Base-by-base conservation (phyloP, 2,113 vertebrate genomes). In the Puntigrus tetrazona region DNA sequence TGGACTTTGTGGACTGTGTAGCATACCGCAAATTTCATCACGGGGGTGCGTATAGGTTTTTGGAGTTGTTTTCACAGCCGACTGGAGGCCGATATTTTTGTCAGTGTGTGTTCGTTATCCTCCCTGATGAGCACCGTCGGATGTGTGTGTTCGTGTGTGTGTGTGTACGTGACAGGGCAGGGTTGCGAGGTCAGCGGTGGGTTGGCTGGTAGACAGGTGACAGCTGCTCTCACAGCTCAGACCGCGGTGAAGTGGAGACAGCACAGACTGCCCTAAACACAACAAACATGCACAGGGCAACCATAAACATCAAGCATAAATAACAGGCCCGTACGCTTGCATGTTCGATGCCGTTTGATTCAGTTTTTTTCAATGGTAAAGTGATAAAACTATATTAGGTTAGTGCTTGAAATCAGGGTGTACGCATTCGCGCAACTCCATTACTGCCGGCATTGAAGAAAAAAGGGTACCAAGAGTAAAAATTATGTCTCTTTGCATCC, bases 151-250 rank as follows among this genome's bases (percentile, higher is more conserved):
- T n/a, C 25, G 61, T 59, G 52, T 61, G 65, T 34, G 55, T 63
- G 72, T 77, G 83, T 72, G 73, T 82, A 7, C 7, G 67, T 85
- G 67, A 41, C 43, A 34, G 55, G 38, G 57, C 36, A 47, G 41
- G 73, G 78, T 74, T 82, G 52, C 43, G 52, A 78, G 83, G 43
- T 85, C 76, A 80, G 57, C 14, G 57, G 57, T 41, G n/a, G 80
- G 47, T 67, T 81, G 50, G 47, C 70, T 34, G 34, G 65, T 73
- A 70, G 78, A 88, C 85, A 87, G 87, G 83, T 85, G 85, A 65
- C 87, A 88, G 83, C 83, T 88, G 87, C 75, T 86, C 25, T 13
- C 43, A 69, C 45, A 13, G 36, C 63, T 88, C 78, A 74, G 61
- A 73, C 36, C 16, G 78, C 65, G 43, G 18, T 50, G 59, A 88